Evolutionary conservation across 2,797 vertebrate species (phyloP).

Genomic region (Parambassis ranga): DNA sequence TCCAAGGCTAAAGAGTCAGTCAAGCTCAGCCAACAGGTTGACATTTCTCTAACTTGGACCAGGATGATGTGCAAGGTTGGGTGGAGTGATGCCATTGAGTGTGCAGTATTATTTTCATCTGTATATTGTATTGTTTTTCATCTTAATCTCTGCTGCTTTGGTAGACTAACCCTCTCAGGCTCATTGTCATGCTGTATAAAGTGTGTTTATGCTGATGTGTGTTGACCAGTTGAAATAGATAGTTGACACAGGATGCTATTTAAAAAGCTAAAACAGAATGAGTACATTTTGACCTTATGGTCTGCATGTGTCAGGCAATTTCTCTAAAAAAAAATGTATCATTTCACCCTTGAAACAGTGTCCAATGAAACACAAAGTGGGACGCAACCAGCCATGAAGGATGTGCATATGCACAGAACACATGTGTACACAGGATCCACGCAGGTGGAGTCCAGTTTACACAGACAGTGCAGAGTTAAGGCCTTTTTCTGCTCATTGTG

Average conservation of each 20-base stretch:
- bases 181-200: neutral
- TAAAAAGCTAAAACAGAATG: neutral
- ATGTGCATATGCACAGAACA: constrained; percentile 23
- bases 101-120: constrained; percentile 1
- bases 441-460: constrained; percentile 10
- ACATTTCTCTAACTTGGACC: constrained; percentile 51
- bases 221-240: neutral
- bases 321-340: constrained; percentile 12
- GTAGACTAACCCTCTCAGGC: neutral
- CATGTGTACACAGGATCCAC: neutral
- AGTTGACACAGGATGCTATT: neutral
- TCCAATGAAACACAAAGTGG: constrained; percentile 23
- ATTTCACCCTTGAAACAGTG: constrained; percentile 32
- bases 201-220: neutral
- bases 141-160: constrained; percentile 29
- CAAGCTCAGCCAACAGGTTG: constrained; percentile 50
- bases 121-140: constrained; percentile 41
- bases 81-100: neutral
- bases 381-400: constrained; percentile 26
- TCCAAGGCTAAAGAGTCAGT: constrained; percentile 44
- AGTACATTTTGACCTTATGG: neutral
- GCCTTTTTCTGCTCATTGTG: constrained; percentile 35
- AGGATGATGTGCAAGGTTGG: neutral
- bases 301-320: neutral
- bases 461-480: constrained; percentile 16